Evolutionary conservation across 1,140 invertebrate genomes (phyloP), one percentile per base, ranked within the genome.

Genomic region (Lepidurus arcticus): DNA sequence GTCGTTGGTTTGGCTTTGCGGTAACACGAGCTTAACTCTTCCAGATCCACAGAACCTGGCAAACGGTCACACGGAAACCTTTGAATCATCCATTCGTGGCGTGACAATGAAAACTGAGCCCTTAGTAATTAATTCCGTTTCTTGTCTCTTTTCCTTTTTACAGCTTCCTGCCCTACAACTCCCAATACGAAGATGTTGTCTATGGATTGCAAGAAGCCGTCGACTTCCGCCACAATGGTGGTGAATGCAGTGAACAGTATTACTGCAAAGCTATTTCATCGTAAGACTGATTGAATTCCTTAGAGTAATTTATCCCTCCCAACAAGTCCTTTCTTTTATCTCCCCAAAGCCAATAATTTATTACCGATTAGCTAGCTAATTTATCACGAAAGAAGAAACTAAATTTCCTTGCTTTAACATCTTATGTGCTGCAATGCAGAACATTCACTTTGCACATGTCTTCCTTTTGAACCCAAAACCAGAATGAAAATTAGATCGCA

Each of bases 181-280:
- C 81, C 73, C 82, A 83, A 53, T 83, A 82, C 73, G 82, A 83
- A 75, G 76, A 82, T n/a, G 79, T 83, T 73, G 80, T 83, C 11
- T 76, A 80, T 75, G 83, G 83, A 80, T 80, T 83, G 45, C 81
- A 83, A 78, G 80, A 82, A 44, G 83, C 82, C 21, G 79, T 83
- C 34, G 79, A 80, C 11, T 80, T 82, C 81, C 81, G 81, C 16
- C 44, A 73, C 5, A 82, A 79, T 74, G 83, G 83, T 11, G 83
- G 82, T 21, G 79, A 81, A 43, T 83, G 83, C 73, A 80, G 75
- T 47, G 76, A 76, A 65, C 78, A 80, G 78, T 83, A 78, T 82
- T 82, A 76, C 26, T 83, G 82, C 78, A 78, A 78, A 42, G 73
- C 73, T n/a, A 45, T 44, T 42, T 47, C 42, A 21, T 76, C 75